A percentile compares a stretch with the other conserved stretches of the same genome.
These are phyloP conservation scores for Aphelinus certus DNA, from an alignment of 1,140 invertebrate genomes.

Conservation along the genomic window DNA sequence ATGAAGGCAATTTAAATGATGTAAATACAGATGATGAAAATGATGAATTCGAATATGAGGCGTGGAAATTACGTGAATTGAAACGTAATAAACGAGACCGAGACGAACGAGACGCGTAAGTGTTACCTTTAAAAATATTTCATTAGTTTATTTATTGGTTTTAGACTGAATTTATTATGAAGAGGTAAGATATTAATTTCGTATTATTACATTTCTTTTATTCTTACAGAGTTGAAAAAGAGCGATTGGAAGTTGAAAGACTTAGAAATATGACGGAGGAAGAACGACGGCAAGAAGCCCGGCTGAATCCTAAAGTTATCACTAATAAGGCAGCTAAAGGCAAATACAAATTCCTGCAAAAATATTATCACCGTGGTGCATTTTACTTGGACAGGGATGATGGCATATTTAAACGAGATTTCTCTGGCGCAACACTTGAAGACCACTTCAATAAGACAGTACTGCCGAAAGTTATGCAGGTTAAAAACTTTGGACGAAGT, in stretches of 20 bases:
- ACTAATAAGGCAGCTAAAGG: constrained; percentile 97
- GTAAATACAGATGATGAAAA: constrained; percentile 98
- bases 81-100: constrained; percentile 95
- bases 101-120: constrained; percentile 91
- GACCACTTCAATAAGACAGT: constrained; percentile 99
- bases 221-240: constrained; percentile 76
- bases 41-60: constrained; percentile 97
- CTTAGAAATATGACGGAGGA: constrained; percentile 96
- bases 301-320: constrained; percentile 92
- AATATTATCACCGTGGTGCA: constrained; percentile 98
- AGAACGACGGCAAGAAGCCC: constrained; percentile 87
- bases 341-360: constrained; percentile 99
- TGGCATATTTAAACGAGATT: constrained; percentile 92
- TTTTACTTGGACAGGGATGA: constrained; percentile 98
- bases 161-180: constrained; percentile 22
- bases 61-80: constrained; percentile 97
- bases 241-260: constrained; percentile 90
- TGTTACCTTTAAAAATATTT: constrained; percentile 47
- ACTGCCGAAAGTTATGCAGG: constrained; percentile 99
- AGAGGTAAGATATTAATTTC: constrained; percentile 33
- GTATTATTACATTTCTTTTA: constrained; percentile 36
- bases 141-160: background rate
- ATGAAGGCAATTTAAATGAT: constrained; percentile 80
- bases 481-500: constrained; percentile 99
- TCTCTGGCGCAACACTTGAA: constrained; percentile 95